Conservation (phyloP, 2,113 vertebrate genomes). For the Rhynchomys soricoides region DNA sequence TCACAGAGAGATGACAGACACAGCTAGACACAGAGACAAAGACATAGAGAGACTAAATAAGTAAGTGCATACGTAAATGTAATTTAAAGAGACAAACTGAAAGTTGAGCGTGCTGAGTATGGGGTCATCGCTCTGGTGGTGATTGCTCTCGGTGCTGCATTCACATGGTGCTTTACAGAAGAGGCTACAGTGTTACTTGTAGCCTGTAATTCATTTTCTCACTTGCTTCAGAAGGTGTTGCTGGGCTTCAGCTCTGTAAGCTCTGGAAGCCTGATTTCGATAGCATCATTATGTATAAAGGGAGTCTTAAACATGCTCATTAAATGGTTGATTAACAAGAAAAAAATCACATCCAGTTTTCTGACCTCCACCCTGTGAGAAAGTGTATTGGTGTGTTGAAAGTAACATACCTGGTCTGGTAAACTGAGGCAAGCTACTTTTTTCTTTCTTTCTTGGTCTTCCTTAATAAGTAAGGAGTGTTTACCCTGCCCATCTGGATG, state of each 20-base stretch:
- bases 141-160: neutral
- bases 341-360: neutral
- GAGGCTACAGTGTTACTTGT: neutral
- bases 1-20: neutral
- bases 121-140: neutral
- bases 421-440: constrained; percentile 15
- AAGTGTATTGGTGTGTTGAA: neutral
- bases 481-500: neutral
- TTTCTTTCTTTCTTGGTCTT: neutral
- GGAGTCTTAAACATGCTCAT: neutral
- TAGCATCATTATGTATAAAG: neutral
- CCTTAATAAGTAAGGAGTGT: neutral
- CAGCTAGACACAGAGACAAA: neutral
- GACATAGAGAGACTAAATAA: neutral
- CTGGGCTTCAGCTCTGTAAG: neutral
- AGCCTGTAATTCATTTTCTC: constrained; percentile 13
- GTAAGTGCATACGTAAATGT: neutral
- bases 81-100: neutral
- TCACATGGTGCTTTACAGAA: neutral
- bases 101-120: neutral
- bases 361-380: neutral
- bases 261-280: neutral
- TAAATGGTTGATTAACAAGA: constrained; percentile 9
- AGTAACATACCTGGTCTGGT: neutral
- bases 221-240: neutral